A percentile compares a stretch with the other conserved stretches of the same genome.
phyloP scores from a whole-genome alignment of 1,140 invertebrate species.

The Sycophaga agraensis region DNA sequence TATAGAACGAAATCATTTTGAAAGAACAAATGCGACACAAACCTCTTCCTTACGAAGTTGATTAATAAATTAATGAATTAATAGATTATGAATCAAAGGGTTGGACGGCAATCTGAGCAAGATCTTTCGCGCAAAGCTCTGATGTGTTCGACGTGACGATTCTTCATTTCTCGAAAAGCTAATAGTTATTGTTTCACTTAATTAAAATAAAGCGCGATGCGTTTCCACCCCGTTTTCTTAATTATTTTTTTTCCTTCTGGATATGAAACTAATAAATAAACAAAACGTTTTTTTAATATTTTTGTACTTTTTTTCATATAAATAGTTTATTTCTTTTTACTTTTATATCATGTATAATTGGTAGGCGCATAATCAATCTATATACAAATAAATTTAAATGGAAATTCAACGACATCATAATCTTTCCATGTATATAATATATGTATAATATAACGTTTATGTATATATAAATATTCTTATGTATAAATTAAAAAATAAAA shows the following conservation, averaged over 20 bases:
- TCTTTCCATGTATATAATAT: conserved; percentile 24
- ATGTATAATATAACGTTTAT: conserved; percentile 28
- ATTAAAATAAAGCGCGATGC: conserved; percentile 39
- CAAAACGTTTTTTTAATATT: conserved; percentile 32
- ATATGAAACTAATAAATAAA: conserved; percentile 15
- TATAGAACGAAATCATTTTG: conserved; percentile 16
- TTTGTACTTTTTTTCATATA: conserved; percentile 44
- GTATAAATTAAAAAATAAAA: conserved; percentile 34
- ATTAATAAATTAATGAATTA: conserved; percentile 26
- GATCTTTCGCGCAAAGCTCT: conserved; percentile 1
- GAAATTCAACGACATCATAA: conserved; percentile 31
- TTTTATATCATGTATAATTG: conserved; percentile 24
- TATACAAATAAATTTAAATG: conserved; percentile 33
- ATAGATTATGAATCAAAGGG: conserved; percentile 25
- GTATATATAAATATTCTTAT: conserved; percentile 32
- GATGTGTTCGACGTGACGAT: conserved; percentile 24
- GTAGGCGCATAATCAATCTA: conserved; percentile 35
- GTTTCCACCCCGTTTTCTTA: conserved; percentile 48
- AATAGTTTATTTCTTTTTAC: conserved; percentile 48
- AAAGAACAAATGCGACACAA: conserved; percentile 1
- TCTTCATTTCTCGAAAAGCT: background rate
- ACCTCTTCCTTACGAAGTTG: conserved; percentile 14
- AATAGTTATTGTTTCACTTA: too few relatives aligned
- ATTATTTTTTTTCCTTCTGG: conserved; percentile 23
- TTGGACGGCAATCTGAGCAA: conserved; percentile 27